Evolutionary conservation across 2,113 vertebrate genomes (phyloP).

Genomic region (Calypte anna): DNA sequence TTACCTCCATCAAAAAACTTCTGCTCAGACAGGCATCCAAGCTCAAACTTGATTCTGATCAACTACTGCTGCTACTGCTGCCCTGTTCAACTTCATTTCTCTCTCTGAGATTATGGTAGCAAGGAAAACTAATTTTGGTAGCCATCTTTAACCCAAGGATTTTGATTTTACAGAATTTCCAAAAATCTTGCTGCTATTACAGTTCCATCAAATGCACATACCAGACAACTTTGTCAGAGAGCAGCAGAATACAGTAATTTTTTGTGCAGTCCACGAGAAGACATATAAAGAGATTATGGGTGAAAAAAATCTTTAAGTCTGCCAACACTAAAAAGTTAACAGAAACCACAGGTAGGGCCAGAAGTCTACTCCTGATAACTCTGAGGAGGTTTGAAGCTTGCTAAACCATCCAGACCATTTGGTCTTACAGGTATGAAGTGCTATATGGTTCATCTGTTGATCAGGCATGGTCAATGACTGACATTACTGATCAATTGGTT

Average conservation of each 20-base stretch:
- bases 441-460: neutral
- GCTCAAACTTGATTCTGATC: neutral
- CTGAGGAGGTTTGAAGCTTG: neutral
- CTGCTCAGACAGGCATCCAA: neutral
- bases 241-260: neutral
- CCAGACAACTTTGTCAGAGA: neutral
- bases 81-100: neutral
- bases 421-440: neutral
- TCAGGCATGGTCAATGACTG: accelerated
- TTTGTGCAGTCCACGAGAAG: neutral
- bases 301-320: neutral
- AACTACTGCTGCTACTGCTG: neutral
- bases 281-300: neutral
- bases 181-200: neutral
- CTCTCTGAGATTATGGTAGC: neutral
- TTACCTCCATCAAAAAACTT: neutral
- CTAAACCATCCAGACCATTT: neutral
- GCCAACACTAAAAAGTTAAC: neutral
- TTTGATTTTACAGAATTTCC: neutral
- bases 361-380: neutral
- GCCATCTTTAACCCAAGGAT: neutral
- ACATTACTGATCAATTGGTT: neutral
- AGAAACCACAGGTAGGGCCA: neutral
- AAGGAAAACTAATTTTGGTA: neutral
- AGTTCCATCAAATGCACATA: neutral